Conservation (phyloP, 2,888 invertebrate species). For the Stomorhina lunata region DNA sequence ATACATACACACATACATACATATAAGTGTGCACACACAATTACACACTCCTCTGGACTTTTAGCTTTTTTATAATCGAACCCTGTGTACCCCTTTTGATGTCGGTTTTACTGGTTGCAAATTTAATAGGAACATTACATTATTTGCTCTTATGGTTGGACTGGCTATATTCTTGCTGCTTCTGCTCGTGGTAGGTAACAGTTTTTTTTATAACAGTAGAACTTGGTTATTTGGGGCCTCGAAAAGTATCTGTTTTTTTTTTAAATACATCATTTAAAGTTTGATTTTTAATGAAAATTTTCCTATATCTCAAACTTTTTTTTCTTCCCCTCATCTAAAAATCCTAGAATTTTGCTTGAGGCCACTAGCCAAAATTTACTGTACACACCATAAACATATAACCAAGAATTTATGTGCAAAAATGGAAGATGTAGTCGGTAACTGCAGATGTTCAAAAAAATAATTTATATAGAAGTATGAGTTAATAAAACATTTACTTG, state of each 20-base stretch:
- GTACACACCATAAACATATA: no score
- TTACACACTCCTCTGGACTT: no score
- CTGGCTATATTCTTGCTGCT: neutral
- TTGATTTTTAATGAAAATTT: no score
- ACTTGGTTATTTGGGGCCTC: no score
- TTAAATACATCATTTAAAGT: no score
- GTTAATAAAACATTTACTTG: conserved; percentile 23
- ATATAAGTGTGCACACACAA: neutral
- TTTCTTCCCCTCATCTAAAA: no score
- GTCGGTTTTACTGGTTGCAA: neutral
- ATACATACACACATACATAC: neutral
- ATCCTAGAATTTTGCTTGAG: no score
- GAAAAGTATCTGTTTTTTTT: no score
- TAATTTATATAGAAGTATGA: neutral
- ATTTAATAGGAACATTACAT: neutral
- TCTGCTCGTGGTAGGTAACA: no score
- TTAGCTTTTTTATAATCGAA: neutral
- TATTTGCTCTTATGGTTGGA: neutral
- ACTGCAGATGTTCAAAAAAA: neutral
- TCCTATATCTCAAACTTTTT: no score
- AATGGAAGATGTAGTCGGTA: neutral
- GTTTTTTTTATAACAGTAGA: no score
- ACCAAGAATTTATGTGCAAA: neutral
- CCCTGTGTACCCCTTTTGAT: neutral
- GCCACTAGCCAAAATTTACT: no score